Evolutionary conservation across 1,140 invertebrate species (phyloP).

Genomic region (Megalonaias nervosa): DNA sequence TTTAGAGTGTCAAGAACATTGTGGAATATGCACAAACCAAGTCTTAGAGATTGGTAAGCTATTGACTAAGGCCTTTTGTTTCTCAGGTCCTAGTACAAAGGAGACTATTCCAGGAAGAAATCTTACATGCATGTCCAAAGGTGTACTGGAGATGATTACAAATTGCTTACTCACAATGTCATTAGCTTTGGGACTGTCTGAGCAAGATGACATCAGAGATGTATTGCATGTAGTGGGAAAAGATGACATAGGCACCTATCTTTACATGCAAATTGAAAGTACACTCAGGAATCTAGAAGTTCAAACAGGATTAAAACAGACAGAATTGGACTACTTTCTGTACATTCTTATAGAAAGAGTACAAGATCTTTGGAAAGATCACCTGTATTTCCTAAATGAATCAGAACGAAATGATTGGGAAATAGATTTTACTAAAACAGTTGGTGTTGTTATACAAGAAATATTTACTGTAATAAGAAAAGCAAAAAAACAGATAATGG

Average conservation of each 20-base stretch:
- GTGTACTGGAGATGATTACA: no score
- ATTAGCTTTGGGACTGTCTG: no score
- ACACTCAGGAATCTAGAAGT: not conserved
- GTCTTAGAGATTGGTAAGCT: no score
- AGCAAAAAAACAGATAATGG: not conserved
- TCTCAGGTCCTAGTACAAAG: no score
- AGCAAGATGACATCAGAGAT: not conserved
- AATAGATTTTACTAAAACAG: constrained; percentile 5
- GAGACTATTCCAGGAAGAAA: no score
- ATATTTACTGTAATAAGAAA: not conserved
- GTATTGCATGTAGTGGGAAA: not conserved
- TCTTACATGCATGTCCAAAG: no score
- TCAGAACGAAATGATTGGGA: not conserved
- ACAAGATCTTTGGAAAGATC: not conserved
- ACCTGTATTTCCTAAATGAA: no score
- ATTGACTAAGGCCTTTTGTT: no score
- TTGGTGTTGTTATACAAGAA: not conserved
- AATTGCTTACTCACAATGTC: no score
- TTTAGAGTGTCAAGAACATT: no score
- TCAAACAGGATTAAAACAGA: constrained; percentile 10
- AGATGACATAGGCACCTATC: not conserved
- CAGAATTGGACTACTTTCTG: constrained; percentile 4
- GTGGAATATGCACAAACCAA: no score
- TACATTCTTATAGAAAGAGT: not conserved
- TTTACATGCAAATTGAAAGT: not conserved